Base-by-base conservation (phyloP, 2,797 vertebrate species). In the Anguilla pacifica region DNA sequence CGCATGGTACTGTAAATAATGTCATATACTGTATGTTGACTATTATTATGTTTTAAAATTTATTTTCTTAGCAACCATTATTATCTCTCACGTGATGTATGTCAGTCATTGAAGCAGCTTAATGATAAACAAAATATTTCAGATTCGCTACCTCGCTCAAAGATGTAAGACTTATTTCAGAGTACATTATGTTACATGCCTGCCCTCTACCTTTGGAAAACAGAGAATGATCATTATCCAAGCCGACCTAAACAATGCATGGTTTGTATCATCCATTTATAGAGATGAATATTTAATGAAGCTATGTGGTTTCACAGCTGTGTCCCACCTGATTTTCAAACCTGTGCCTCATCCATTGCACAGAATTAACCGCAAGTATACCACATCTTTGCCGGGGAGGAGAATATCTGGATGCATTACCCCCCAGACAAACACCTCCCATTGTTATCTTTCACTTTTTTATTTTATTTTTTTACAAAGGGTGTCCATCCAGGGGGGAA, bases 211-310 rank as follows among this genome's bases (percentile, higher is more conserved):
- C 13, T 2, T 49, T 51, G 28, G 6, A 25, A n/a, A 82, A 82
- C 43, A 82, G 74, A 77, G 72, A 79, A 43, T 46, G 25, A 79
- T 13, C 28, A 28, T 72, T 31, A 72, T 72, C 17, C 74, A 49
- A 22, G 22, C 43, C 0, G 43, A 51, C 79, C 46, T 25, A 49
- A 7, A 82, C 19, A 49, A 19, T 39, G 53, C 15, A 57, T 57
- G 13, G 49, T 10, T 0, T 17, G 9, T 25, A 31, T 39, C 35
- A 81, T 6, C 77, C 77, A 51, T 49, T 49, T 51, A 49, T 82
- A 82, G 9, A 49, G 79, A 6, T 49, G 79, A 82, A 82, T 22
- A 79, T 82, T 49, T 82, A 82, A 43, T 82, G 79, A 82, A 82
- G 43, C 19, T 43, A n/a, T 11, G 0, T 82, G 22, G 43, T 22